Evolutionary conservation across 2,113 vertebrate species (phyloP), one percentile per base, ranked within the genome.

Genomic region (Labeo catla): DNA sequence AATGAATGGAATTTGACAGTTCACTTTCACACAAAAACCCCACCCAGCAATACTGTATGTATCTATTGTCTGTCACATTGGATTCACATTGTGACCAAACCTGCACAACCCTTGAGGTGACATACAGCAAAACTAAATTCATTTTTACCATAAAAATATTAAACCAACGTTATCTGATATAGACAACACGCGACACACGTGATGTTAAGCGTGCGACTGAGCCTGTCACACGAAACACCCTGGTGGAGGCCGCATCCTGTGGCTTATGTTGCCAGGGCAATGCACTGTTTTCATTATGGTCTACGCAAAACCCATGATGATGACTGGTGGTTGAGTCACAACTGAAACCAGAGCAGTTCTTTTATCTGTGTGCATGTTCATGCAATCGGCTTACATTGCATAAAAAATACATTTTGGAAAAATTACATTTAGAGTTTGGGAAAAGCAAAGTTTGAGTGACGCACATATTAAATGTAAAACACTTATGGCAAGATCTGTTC

Each of bases 211-310:
- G 12, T 36, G 70, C 12, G 6, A 73, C 50, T 70, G 57, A 16
- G 0, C 50, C 72, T 52, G 4, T 12, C 87, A 86, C 43, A 43
- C 1, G 39, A 73, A 70, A 57, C 12, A 36, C 15, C 47, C 43
- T 47, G 39, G 11, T 39, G 28, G 11, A 34, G 13, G 57, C 57
- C 11, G 19, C 43, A 59, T 76, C 8, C 66, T 84, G 76, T 84
- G 11, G 50, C 45, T 59, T 43, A 85, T 10, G 86, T 88, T 86
- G 82, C 84, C 78, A 84, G 4, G 86, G 74, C 8, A 54, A 81
- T 49, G 82, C 23, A 57, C 68, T 74, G 45, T 59, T 72, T 85
- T 86, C 72, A 57, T 74, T 70, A 34, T 65, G 79, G 45, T 72
- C 63, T 83, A 49, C 2, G 7, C 19, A 39, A 43, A 63, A 34